Conservation (phyloP, 2,797 vertebrate species). For the Lepilemur septentrionalis region DNA sequence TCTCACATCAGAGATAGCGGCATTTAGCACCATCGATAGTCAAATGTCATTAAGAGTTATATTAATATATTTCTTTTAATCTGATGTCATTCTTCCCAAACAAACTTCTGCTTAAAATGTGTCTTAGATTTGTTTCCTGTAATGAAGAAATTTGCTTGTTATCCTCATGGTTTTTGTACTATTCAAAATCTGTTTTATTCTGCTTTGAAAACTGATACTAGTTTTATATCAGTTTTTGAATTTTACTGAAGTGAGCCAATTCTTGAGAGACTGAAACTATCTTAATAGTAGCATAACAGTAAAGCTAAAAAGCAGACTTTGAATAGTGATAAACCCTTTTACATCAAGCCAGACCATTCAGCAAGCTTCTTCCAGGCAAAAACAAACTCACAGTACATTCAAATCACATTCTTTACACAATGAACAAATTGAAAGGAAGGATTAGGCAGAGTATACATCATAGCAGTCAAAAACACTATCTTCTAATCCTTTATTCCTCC, state of each 20-base stretch:
- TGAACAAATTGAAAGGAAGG: not conserved
- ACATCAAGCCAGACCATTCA: not conserved
- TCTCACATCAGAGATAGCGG: not conserved
- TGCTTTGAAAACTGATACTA: not conserved
- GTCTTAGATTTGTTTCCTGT: not conserved
- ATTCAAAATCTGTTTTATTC: not conserved
- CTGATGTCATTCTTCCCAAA: not conserved
- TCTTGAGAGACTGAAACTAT: not conserved
- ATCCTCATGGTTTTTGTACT: not conserved
- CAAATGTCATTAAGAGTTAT: not conserved
- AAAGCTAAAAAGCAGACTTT: not conserved
- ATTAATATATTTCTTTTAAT: not conserved
- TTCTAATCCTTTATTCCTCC: not conserved
- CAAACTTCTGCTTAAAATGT: not conserved
- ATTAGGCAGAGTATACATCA: not conserved
- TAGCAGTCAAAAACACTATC: not conserved
- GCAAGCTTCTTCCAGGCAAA: not conserved
- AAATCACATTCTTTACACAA: not conserved
- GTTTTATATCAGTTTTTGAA: not conserved
- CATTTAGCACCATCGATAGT: not conserved
- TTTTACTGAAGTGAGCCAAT: not conserved
- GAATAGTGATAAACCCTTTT: not conserved
- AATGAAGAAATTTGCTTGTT: not conserved
- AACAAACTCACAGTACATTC: not conserved
- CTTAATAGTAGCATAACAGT: not conserved